phyloP scores from a whole-genome alignment of 2,113 vertebrate genomes.

The Bubalus kerabau region DNA sequence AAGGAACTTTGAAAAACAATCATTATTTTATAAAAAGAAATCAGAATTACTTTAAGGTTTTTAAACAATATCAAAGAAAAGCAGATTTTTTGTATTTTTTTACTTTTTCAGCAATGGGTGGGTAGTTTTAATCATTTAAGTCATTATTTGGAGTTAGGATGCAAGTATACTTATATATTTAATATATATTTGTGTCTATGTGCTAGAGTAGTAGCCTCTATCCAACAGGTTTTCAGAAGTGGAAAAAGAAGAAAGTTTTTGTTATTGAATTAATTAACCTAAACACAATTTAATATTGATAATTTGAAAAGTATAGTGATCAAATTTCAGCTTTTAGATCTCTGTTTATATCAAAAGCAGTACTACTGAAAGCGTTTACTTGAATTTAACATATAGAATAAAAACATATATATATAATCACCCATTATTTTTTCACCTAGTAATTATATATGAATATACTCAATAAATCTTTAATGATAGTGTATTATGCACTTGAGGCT shows the following conservation, averaged over 20 bases:
- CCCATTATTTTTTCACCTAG: neutral
- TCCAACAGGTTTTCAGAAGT: neutral
- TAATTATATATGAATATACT: slow-evolving; percentile 20
- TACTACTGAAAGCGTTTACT: neutral
- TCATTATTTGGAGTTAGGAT: neutral
- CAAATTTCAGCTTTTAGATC: neutral
- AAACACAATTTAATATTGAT: neutral
- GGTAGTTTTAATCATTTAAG: neutral
- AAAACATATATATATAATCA: neutral
- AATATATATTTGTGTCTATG: neutral
- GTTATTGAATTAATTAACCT: slow-evolving; percentile 5
- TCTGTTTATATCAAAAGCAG: slow-evolving; percentile 1
- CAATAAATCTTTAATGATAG: neutral
- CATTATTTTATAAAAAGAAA: neutral
- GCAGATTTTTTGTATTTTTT: neutral
- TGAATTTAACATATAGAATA: slow-evolving; percentile 16
- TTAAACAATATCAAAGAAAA: neutral
- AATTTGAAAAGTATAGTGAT: neutral
- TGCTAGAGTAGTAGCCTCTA: neutral
- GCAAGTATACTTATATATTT: neutral
- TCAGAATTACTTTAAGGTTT: neutral
- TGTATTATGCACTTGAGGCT: neutral
- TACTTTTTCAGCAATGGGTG: neutral
- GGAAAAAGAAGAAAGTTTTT: neutral
- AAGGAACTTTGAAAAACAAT: neutral